phyloP scores from a whole-genome alignment of 2,888 invertebrate genomes.

The Eilema sororculum region DNA sequence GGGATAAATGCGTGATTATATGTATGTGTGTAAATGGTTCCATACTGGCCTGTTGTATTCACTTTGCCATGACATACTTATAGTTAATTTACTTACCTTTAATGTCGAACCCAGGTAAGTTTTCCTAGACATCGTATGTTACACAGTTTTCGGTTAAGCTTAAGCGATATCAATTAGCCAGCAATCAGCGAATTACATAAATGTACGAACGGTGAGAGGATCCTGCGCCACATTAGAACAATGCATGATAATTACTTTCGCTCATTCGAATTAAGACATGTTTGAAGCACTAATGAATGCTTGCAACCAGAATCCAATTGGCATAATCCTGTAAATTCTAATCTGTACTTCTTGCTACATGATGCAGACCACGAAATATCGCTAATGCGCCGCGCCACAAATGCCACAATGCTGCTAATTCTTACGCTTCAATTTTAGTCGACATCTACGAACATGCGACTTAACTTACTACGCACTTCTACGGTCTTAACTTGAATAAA shows the following conservation, averaged over 20 bases:
- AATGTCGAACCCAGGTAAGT: neutral
- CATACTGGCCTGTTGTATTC: too few relatives aligned
- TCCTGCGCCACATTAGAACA: neutral
- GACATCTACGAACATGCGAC: too few relatives aligned
- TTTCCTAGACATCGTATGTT: neutral
- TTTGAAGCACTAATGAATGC: neutral
- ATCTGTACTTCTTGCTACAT: neutral
- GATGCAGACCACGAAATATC: neutral
- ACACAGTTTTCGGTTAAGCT: neutral
- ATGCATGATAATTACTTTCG: neutral
- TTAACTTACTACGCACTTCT: too few relatives aligned
- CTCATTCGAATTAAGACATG: neutral
- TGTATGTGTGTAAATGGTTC: too few relatives aligned
- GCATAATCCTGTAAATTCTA: neutral
- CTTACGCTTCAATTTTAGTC: too few relatives aligned
- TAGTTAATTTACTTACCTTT: too few relatives aligned
- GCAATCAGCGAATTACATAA: neutral
- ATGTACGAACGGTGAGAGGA: neutral
- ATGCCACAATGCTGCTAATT: too few relatives aligned
- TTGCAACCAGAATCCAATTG: neutral
- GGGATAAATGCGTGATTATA: too few relatives aligned
- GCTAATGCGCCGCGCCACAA: too few relatives aligned
- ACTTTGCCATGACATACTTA: too few relatives aligned
- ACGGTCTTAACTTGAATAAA: too few relatives aligned
- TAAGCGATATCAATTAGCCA: neutral